Evolutionary conservation across 2,888 invertebrate genomes (phyloP).

Genomic region (Notocelia uddmanniana): DNA sequence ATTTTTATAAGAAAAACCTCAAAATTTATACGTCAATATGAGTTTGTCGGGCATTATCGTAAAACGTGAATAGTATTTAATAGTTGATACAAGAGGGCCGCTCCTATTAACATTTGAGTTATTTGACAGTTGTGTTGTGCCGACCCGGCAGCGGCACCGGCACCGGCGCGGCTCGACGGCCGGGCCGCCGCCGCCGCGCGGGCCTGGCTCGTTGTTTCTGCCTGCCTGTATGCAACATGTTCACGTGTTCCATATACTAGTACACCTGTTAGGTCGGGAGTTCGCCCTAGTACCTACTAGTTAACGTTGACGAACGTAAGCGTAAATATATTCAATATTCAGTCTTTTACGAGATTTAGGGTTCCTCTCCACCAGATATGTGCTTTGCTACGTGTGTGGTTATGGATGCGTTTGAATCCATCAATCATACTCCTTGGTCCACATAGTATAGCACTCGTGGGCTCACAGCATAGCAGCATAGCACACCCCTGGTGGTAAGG

Average conservation of each 20-base stretch:
- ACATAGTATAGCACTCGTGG: too few relatives aligned
- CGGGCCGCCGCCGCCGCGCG: background rate
- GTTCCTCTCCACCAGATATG: too few relatives aligned
- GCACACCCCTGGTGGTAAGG: too few relatives aligned
- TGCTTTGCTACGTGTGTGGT: too few relatives aligned
- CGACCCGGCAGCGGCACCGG: conserved; percentile 41
- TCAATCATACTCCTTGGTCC: too few relatives aligned
- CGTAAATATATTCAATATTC: too few relatives aligned
- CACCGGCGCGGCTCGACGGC: conserved; percentile 13
- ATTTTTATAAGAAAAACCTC: conserved; percentile 68
- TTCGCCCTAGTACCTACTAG: background rate
- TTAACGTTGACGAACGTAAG: background rate
- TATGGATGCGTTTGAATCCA: too few relatives aligned
- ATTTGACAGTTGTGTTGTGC: conserved; percentile 75
- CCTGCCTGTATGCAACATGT: background rate
- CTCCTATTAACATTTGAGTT: conserved; percentile 80
- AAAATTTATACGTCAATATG: conserved; percentile 83
- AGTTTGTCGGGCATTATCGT: conserved; percentile 82
- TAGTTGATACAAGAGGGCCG: conserved; percentile 81
- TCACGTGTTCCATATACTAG: too few relatives aligned
- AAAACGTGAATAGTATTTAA: conserved; percentile 81
- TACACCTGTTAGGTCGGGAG: background rate
- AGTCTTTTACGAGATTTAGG: too few relatives aligned
- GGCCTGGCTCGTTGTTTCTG: background rate
- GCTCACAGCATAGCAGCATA: too few relatives aligned